Evolutionary conservation across 1,140 invertebrate genomes (phyloP).

Genomic region (Phthorimaea operculella): DNA sequence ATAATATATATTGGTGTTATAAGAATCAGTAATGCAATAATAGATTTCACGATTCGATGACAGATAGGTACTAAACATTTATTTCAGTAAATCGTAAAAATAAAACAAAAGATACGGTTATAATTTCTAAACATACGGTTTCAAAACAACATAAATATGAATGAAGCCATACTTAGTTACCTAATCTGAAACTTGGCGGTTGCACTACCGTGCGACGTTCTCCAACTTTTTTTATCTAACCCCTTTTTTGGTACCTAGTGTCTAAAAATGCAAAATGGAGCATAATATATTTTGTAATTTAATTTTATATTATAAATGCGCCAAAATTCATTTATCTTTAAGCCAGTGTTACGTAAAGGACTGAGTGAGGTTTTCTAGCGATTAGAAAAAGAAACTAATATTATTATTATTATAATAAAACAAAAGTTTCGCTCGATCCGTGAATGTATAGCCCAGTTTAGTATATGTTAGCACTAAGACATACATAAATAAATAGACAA

Average conservation of each 20-base stretch:
- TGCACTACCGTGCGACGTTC: neutral
- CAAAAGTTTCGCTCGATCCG: constrained; percentile 17
- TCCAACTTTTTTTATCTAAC: neutral
- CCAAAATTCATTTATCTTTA: neutral
- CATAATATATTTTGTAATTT: neutral
- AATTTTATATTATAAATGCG: neutral
- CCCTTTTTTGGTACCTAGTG: neutral
- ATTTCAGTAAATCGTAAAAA: too few relatives aligned
- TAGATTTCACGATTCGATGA: too few relatives aligned
- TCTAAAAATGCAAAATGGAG: neutral
- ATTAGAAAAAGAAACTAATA: constrained; percentile 6
- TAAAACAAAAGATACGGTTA: too few relatives aligned
- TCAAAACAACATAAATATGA: too few relatives aligned
- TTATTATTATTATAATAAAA: constrained; percentile 9
- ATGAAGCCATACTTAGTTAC: neutral
- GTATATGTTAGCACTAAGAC: constrained; percentile 37
- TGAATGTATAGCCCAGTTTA: constrained; percentile 33
- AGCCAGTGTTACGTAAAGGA: constrained; percentile 22
- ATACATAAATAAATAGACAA: constrained; percentile 60
- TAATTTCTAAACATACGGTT: too few relatives aligned
- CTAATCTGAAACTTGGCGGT: neutral
- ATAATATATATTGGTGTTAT: neutral
- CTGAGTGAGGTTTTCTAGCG: constrained; percentile 22
- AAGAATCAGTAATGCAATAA: too few relatives aligned
- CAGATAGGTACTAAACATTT: too few relatives aligned